These are phyloP conservation scores for Corythornis madagascariensis DNA, from an alignment of 2,113 vertebrate genomes.

Conservation along the genomic window DNA sequence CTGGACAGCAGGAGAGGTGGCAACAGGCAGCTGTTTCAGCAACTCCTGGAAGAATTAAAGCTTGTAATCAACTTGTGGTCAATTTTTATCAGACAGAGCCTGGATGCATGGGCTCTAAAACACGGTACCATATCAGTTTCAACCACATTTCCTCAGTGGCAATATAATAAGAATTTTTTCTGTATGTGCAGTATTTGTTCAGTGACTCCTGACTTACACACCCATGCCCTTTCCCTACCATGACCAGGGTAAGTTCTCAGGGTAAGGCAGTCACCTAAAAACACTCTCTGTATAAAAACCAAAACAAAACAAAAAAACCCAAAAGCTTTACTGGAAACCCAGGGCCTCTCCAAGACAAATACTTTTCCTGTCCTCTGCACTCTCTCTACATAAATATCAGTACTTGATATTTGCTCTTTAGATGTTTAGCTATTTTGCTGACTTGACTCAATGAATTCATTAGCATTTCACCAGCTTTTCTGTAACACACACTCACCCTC, in stretches of 20 bases:
- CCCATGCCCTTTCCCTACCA: not conserved
- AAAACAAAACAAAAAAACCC: not conserved
- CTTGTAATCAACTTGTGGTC: constrained; percentile 9
- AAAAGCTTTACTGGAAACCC: not conserved
- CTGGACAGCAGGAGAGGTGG: not conserved
- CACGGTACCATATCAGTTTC: not conserved
- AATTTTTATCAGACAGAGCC: not conserved
- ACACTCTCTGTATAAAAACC: not conserved
- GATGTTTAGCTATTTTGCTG: not conserved
- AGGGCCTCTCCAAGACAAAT: fast-evolving
- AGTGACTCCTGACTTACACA: not conserved
- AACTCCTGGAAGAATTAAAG: constrained; percentile 26
- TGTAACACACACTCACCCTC: not conserved
- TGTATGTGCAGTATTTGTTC: not conserved
- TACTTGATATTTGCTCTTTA: constrained; percentile 33
- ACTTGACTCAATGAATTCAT: not conserved
- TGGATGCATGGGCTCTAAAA: not conserved
- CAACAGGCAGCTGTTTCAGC: not conserved
- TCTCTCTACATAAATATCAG: constrained; percentile 43
- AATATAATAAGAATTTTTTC: not conserved
- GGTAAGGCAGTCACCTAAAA: not conserved
- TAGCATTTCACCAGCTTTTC: constrained; percentile 27
- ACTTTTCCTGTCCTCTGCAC: not conserved
- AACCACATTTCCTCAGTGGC: not conserved
- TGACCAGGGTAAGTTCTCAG: not conserved